Evolutionary conservation across 2,797 vertebrate genomes (phyloP), one percentile per base, ranked within the genome.

Genomic region (Gouania willdenowi): DNA sequence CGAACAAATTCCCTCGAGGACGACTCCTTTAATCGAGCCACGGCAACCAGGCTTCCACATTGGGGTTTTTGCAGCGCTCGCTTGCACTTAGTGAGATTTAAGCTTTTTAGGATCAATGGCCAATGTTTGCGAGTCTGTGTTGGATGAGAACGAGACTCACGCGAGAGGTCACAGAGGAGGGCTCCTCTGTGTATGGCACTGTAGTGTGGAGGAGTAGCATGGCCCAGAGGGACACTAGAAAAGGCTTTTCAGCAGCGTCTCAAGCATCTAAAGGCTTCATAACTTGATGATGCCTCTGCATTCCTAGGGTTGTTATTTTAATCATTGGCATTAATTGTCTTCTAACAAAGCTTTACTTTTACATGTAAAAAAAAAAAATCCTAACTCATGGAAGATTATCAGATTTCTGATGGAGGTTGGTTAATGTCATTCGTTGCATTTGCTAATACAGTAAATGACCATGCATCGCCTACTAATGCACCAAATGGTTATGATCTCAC

Each of bases 51-150:
- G 28, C 10, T 4, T 37, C 32, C n/a, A 8, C 40, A 6, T 32
- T 1, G 14, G 17, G 53, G 61, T 47, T 38, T 18, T 8, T 16
- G 16, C 31, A 34, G 39, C 7, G 15, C 28, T 28, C 4, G 28
- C 40, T 49, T 5, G 8, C 45, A 41, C 48, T 60, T 38, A 5
- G 52, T 18, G 11, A 54, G 53, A 50, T 53, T 71, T 43, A 40
- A 58, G 52, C 48, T 67, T 41, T 73, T 24, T 32, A 41, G 25
- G 48, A 72, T 83, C 76, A 58, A 39, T 43, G 34, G 58, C 35
- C 21, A 55, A 49, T 44, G 55, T 45, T 56, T 2, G 4, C 27
- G 5, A 47, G 31, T 11, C 57, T 51, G 35, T n/a, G 9, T 40
- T 32, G 31, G 41, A 52, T 20, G 26, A 31, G 36, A 52, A 41